Conservation (phyloP, 37 sponge, comb jelly and placozoan genomes). For the Beroe forskalii region DNA sequence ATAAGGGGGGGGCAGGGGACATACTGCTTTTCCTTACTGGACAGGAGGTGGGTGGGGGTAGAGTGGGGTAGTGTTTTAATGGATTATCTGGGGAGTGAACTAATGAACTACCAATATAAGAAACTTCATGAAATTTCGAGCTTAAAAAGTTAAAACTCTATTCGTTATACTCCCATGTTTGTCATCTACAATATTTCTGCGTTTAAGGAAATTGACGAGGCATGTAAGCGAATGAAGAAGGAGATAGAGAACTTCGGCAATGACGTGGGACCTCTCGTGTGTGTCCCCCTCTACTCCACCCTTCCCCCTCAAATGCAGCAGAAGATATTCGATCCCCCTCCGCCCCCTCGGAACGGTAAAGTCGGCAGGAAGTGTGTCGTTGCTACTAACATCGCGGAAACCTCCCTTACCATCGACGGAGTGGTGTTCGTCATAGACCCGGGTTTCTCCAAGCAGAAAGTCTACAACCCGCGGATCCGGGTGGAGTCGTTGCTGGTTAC, state of each 20-base stretch:
- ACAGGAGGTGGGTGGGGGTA: no score
- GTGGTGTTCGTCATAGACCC: constrained; percentile 99
- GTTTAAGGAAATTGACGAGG: constrained; percentile 94
- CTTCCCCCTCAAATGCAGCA: constrained; percentile 96
- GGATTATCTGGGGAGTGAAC: background rate
- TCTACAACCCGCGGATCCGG: constrained; percentile 96
- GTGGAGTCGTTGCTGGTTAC: constrained; percentile 99
- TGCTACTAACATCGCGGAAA: constrained; percentile 98
- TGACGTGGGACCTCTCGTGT: constrained; percentile 87
- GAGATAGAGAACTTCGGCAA: constrained; percentile 96
- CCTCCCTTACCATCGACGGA: constrained; percentile 98
- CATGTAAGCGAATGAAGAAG: constrained; percentile 85
- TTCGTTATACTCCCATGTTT: no score
- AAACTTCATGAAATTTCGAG: no score
- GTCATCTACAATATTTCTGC: no score
- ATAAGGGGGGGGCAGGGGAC: no score
- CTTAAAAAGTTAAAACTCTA: no score
- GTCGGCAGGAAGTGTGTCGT: constrained; percentile 95
- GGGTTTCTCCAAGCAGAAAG: constrained; percentile 98
- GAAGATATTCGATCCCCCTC: constrained; percentile 95
- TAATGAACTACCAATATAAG: no score
- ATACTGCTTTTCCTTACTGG: no score
- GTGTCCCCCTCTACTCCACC: constrained; percentile 96
- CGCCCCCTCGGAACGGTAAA: constrained; percentile 86
- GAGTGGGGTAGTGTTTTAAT: no score